Evolutionary conservation across 2,888 invertebrate species (phyloP).

Genomic region (Galeopsomyia nigrocyanea): DNA sequence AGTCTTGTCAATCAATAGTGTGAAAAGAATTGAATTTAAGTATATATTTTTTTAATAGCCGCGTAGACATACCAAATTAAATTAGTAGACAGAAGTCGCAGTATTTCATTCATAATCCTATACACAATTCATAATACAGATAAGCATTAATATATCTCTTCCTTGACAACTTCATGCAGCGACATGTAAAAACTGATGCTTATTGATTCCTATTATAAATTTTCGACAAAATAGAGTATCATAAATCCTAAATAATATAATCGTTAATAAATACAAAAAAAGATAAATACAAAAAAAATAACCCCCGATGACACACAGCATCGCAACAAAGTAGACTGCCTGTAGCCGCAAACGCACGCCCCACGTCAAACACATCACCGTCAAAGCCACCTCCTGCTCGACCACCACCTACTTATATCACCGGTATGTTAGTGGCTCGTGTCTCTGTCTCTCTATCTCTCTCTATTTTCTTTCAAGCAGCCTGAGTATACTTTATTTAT

Average conservation of each 20-base stretch:
- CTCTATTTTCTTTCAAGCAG: background rate
- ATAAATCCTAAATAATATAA: background rate
- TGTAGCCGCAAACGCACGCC: constrained; percentile 64
- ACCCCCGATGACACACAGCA: constrained; percentile 58
- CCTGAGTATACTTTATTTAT: background rate
- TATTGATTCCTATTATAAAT: too few species aligned
- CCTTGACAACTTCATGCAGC: too few species aligned
- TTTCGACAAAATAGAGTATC: too few species aligned
- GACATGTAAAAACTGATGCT: too few species aligned
- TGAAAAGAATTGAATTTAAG: too few species aligned
- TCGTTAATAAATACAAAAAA: constrained; percentile 20
- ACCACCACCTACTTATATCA: constrained; percentile 65
- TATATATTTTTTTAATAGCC: too few species aligned
- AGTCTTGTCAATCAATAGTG: too few species aligned
- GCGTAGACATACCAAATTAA: too few species aligned
- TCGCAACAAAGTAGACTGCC: constrained; percentile 66
- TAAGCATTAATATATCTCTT: too few species aligned
- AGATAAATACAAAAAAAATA: constrained; percentile 35
- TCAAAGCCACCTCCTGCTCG: constrained; percentile 67
- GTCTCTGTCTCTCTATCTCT: constrained; percentile 17
- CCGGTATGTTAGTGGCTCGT: constrained; percentile 63
- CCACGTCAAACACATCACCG: constrained; percentile 61
- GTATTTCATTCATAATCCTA: too few species aligned
- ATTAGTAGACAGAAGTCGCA: too few species aligned
- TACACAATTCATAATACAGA: too few species aligned